Evolutionary conservation across 2,113 vertebrate genomes (phyloP).

Genomic region (Hyla sarda): DNA sequence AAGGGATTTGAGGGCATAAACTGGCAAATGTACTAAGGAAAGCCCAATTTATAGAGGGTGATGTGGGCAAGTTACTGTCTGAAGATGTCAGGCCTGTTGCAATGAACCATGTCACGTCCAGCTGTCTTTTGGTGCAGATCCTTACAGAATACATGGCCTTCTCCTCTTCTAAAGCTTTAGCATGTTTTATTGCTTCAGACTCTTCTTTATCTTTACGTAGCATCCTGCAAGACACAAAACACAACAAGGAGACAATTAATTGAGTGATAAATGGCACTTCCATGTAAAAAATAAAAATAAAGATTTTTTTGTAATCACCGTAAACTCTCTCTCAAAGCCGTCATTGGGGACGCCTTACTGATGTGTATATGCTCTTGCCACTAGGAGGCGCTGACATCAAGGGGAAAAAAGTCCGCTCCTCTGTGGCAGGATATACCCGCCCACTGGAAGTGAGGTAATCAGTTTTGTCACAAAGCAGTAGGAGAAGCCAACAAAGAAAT

Average conservation of each 20-base stretch:
- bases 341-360: too few relatives aligned
- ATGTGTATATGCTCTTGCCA: too few relatives aligned
- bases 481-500: too few relatives aligned
- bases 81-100: not conserved
- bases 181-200: constrained; percentile 94
- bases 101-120: constrained; percentile 40
- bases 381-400: too few relatives aligned
- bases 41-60: not conserved
- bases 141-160: constrained; percentile 98
- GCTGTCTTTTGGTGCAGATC: constrained; percentile 30
- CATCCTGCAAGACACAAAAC: constrained; percentile 77
- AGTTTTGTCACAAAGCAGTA: too few relatives aligned
- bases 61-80: not conserved
- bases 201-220: constrained; percentile 96
- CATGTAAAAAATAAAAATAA: not conserved
- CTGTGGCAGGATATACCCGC: too few relatives aligned
- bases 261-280: not conserved
- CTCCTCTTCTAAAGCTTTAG: constrained; percentile 94
- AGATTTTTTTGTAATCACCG: too few relatives aligned
- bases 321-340: too few relatives aligned
- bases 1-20: not conserved
- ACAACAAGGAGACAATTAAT: not conserved
- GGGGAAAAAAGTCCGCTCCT: too few relatives aligned
- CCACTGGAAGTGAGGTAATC: too few relatives aligned
- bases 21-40: not conserved